These are phyloP conservation scores for Poecilia gillii DNA, from an alignment of 2,797 vertebrate genomes.

Conservation along the genomic window DNA sequence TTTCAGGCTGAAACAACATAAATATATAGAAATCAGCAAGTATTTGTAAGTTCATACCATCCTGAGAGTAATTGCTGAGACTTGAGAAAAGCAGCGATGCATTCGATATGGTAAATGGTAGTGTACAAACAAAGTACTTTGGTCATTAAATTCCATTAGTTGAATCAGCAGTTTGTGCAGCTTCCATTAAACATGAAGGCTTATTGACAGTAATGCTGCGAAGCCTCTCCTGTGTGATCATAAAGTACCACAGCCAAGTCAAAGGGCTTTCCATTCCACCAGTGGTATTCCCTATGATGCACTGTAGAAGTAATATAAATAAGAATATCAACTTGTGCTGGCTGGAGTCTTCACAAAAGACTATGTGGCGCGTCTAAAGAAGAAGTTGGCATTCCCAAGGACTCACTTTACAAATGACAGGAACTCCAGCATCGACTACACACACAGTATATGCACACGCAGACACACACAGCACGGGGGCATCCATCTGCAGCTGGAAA, in stretches of 20 bases:
- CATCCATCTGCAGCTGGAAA: constrained; percentile 41
- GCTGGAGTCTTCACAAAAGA: constrained; percentile 71
- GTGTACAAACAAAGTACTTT: constrained; percentile 4
- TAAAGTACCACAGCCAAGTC: constrained; percentile 28
- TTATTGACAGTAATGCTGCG: constrained; percentile 21
- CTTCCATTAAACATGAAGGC: constrained; percentile 46
- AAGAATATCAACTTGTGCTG: constrained; percentile 61
- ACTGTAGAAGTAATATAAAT: constrained; percentile 62
- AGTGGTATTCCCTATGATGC: constrained; percentile 50
- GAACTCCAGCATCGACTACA: constrained; percentile 12
- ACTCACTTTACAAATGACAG: constrained; percentile 42
- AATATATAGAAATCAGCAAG: constrained; percentile 2
- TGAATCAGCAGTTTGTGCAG: constrained; percentile 35
- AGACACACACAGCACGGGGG: constrained; percentile 2
- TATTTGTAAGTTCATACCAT: background rate
- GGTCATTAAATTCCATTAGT: constrained; percentile 48
- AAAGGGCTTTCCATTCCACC: constrained; percentile 40
- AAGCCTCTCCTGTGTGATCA: constrained; percentile 15
- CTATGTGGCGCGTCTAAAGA: constrained; percentile 54
- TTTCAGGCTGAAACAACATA: background rate
- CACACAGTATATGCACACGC: background rate
- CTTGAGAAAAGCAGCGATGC: background rate
- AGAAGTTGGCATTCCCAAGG: constrained; percentile 49
- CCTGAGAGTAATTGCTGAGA: background rate
- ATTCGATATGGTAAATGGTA: constrained; percentile 2